Conservation (phyloP, 2,797 vertebrate genomes). For the Gallirallus australis region DNA sequence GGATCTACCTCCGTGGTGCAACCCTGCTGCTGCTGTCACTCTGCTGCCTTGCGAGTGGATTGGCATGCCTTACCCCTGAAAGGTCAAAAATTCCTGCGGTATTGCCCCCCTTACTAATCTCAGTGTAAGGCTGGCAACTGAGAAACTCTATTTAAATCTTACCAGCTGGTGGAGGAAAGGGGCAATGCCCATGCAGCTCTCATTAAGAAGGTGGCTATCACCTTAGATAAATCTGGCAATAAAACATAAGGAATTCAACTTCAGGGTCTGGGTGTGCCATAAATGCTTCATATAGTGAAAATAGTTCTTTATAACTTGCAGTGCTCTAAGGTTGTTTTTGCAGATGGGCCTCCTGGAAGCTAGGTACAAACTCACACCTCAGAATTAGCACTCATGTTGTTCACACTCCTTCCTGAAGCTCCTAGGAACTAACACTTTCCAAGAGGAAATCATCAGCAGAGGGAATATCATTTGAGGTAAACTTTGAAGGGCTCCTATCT, state of each 20-base stretch:
- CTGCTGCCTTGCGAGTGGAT: not conserved
- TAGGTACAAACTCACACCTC: not conserved
- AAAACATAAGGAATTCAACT: not conserved
- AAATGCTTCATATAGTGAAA: not conserved
- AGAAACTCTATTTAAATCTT: not conserved
- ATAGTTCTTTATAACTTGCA: not conserved
- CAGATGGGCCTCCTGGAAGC: not conserved
- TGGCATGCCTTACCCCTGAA: not conserved
- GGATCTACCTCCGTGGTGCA: not conserved
- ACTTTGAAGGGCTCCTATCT: not conserved
- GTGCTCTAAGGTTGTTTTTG: not conserved
- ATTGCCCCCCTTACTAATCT: not conserved
- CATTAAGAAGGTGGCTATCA: not conserved
- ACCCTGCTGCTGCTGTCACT: constrained; percentile 19
- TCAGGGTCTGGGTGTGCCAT: not conserved
- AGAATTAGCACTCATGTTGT: rapidly evolving
- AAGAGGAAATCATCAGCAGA: not conserved
- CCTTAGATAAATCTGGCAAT: not conserved
- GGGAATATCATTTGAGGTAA: not conserved
- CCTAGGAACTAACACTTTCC: not conserved
- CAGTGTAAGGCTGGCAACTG: not conserved
- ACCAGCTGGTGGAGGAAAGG: not conserved
- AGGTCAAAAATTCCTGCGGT: not conserved
- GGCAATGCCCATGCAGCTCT: rapidly evolving
- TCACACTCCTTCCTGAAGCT: not conserved